Base-by-base conservation (phyloP, 1,140 invertebrate genomes). In the Portunus trituberculatus region DNA sequence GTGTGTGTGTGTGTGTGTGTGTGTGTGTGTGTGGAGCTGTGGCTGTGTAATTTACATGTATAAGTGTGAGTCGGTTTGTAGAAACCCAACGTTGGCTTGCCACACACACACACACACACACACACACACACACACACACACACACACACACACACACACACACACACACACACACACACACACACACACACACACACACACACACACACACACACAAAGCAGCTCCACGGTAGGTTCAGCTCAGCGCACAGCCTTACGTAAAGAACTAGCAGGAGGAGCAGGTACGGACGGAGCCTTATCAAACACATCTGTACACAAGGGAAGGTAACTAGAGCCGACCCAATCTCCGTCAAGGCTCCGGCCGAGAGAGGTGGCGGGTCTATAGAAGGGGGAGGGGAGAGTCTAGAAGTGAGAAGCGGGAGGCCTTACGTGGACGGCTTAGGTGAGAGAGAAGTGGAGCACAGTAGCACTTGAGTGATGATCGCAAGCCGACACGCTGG, bases 41-140 rank as follows among this genome's bases (percentile, higher is more conserved):
- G 52, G 12, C 20, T 16, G 20, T 10, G 12, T 59, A 76, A 76
- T n/a, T n/a, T 76, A 76, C 20, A n/a, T 76, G 67, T 20, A 8
- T 76, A 76, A n/a, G n/a, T 76, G 67, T 76, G 67, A 7, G 67
- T 76, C 14, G 52, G 16, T 20, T 59, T 20, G 16, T 59, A 59
- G 16, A 39, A 39, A 6, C 39, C 39, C 12, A 59, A 1, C 52
- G 52, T 20, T 12, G 10, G 52, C 52, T 59, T 59, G 52, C 16
- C 86, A 31, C 86, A 10, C 86, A 32, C 28, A 31, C 7, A 31
- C 86, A 6, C 86, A 3, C 28, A 29, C 12, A 87, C 86, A 87
- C 86, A 87, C 86, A 87, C 86, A 87, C 28, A 87, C 86, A 87
- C 83, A 87, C 86, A 87, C 86, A 87, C 86, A 87, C 86, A 87